Evolutionary conservation across 2,888 invertebrate species (phyloP).

Genomic region (Phyllotreta striolata): DNA sequence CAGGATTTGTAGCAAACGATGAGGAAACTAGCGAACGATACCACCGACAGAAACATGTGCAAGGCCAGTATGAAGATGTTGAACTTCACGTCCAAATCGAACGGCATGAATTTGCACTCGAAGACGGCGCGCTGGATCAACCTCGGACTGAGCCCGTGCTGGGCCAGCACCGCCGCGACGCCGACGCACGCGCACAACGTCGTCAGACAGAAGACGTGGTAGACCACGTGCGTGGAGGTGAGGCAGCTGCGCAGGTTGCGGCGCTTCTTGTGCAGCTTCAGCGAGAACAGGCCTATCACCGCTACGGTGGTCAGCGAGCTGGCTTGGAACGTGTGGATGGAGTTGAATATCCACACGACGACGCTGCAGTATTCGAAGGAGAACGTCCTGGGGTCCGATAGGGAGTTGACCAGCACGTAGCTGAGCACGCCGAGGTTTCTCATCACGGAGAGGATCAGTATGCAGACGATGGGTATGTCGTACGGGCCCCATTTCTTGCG

Average conservation of each 20-base stretch:
- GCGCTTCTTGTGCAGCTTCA: slow-evolving; percentile 55
- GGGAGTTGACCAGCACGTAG: slow-evolving; percentile 57
- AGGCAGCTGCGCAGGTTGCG: slow-evolving; percentile 57
- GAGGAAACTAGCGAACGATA: slow-evolving; percentile 61
- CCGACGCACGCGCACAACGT: slow-evolving; percentile 65
- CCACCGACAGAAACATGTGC: slow-evolving; percentile 62
- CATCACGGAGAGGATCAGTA: slow-evolving; percentile 59
- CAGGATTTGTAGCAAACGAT: slow-evolving; percentile 56
- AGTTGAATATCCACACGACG: slow-evolving; percentile 63
- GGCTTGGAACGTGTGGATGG: slow-evolving; percentile 64
- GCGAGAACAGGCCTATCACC: slow-evolving; percentile 61
- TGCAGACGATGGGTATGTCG: slow-evolving; percentile 63
- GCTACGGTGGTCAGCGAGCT: slow-evolving; percentile 63
- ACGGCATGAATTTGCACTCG: slow-evolving; percentile 62
- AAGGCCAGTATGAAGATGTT: slow-evolving; percentile 64
- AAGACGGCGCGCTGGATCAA: slow-evolving; percentile 33
- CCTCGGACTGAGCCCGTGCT: slow-evolving; percentile 40
- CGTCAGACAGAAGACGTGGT: slow-evolving; percentile 64
- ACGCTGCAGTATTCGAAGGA: slow-evolving; percentile 60
- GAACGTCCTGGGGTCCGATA: slow-evolving; percentile 46
- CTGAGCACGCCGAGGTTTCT: slow-evolving; percentile 59
- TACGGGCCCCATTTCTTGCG: slow-evolving; percentile 63
- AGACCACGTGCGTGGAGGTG: slow-evolving; percentile 60
- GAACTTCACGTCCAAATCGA: slow-evolving; percentile 62
- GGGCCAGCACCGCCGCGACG: slow-evolving; percentile 64